Evolutionary conservation across 2,888 invertebrate species (phyloP).

Genomic region (Deroplatys truncata): DNA sequence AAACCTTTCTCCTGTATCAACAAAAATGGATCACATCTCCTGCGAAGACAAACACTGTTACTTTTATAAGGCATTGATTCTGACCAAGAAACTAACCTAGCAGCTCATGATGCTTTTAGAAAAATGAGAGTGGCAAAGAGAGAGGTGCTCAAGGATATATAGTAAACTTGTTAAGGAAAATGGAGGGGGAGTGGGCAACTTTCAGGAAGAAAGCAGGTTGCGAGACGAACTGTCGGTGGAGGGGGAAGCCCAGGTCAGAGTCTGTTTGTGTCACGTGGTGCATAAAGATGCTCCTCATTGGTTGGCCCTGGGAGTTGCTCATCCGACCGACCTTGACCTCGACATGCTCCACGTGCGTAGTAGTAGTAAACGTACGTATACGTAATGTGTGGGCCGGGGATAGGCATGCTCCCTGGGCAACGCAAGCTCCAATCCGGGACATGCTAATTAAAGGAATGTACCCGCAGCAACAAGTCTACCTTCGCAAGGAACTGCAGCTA

Average conservation of each 20-base stretch:
- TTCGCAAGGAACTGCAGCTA: too few relatives aligned
- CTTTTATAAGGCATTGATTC: too few relatives aligned
- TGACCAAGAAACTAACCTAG: too few relatives aligned
- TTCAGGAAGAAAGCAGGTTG: not conserved
- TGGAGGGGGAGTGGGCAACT: too few relatives aligned
- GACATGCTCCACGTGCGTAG: not conserved
- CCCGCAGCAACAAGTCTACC: not conserved
- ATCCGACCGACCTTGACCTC: not conserved
- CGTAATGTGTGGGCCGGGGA: not conserved
- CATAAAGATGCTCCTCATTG: not conserved
- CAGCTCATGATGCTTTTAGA: not conserved
- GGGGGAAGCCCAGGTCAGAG: not conserved
- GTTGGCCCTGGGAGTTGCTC: not conserved
- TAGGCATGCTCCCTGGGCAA: not conserved
- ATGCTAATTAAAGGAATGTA: not conserved
- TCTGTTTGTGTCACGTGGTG: not conserved
- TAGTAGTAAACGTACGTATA: not conserved
- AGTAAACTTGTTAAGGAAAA: not conserved
- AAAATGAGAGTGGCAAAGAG: not conserved
- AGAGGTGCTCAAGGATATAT: not conserved
- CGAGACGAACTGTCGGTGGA: not conserved
- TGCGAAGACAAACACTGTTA: too few relatives aligned
- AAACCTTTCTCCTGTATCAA: too few relatives aligned
- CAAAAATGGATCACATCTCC: too few relatives aligned
- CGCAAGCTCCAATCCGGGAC: not conserved